These are phyloP conservation scores for Cydia amplana DNA, from an alignment of 1,140 invertebrate species.

Conservation along the genomic window DNA sequence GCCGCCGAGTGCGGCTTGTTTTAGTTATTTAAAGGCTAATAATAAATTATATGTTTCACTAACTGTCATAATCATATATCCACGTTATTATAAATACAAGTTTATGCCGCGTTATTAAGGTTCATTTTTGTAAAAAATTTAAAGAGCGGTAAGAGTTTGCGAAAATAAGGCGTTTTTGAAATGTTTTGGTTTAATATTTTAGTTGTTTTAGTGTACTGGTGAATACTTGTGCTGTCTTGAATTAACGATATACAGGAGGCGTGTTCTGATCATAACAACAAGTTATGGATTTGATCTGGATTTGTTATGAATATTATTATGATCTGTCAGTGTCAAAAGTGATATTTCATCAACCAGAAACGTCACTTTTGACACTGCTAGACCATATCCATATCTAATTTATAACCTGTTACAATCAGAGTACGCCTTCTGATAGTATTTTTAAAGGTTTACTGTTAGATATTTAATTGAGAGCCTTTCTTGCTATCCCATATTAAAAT, in stretches of 20 bases:
- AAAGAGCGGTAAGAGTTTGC: neutral
- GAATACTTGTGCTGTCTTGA: neutral
- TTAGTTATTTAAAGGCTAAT: conserved; percentile 1
- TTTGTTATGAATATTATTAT: no score
- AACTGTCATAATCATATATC: neutral
- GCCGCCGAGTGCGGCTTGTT: neutral
- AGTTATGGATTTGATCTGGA: no score
- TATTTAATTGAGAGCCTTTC: no score
- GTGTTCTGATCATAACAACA: no score
- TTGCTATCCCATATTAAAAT: no score
- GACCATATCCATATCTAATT: no score
- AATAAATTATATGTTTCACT: neutral
- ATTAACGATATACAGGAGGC: neutral
- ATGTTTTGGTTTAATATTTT: conserved; percentile 8
- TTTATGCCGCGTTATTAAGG: neutral
- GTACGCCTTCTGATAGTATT: no score
- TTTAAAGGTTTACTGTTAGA: no score
- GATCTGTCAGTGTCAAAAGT: no score
- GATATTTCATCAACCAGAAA: no score
- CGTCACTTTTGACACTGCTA: no score
- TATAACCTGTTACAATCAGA: no score
- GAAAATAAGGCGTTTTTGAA: neutral
- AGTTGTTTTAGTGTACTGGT: neutral
- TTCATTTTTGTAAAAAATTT: neutral
- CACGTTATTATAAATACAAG: neutral